Conservation (phyloP, 2,797 vertebrate species). For the Hypotaenidia okinawae region DNA sequence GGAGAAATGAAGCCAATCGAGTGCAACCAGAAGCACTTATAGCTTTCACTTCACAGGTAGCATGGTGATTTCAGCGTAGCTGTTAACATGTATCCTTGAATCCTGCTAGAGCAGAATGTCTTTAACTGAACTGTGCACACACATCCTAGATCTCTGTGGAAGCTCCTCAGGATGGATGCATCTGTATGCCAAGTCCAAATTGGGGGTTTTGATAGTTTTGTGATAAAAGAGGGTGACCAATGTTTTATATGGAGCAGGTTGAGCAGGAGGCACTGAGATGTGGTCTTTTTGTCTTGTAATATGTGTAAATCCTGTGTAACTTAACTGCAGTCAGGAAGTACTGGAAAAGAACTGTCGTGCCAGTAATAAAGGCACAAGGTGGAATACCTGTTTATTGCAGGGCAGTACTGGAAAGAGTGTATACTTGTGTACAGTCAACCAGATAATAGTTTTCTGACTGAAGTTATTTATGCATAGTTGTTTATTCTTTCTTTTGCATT, state of each 20-base stretch:
- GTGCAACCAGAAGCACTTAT: background rate
- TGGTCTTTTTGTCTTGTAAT: background rate
- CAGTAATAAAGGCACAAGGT: background rate
- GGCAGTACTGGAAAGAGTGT: background rate
- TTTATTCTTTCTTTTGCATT: background rate
- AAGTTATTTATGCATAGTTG: background rate
- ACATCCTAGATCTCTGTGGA: background rate
- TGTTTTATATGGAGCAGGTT: background rate
- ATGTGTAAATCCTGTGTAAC: background rate
- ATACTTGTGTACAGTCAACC: background rate
- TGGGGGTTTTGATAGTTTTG: background rate
- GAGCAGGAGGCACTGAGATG: background rate
- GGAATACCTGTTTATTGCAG: background rate
- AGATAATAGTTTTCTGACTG: background rate
- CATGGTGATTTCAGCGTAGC: accelerated
- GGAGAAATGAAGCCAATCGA: background rate
- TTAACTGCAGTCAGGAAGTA: background rate
- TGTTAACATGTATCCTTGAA: background rate
- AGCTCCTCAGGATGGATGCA: background rate
- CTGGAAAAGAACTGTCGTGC: background rate
- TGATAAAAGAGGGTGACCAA: background rate
- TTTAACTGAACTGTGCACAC: accelerated
- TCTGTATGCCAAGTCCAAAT: background rate
- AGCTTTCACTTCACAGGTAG: background rate
- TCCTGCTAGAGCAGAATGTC: background rate